Evolutionary conservation across 1,140 invertebrate genomes (phyloP).

Genomic region (Achatina immaculata): DNA sequence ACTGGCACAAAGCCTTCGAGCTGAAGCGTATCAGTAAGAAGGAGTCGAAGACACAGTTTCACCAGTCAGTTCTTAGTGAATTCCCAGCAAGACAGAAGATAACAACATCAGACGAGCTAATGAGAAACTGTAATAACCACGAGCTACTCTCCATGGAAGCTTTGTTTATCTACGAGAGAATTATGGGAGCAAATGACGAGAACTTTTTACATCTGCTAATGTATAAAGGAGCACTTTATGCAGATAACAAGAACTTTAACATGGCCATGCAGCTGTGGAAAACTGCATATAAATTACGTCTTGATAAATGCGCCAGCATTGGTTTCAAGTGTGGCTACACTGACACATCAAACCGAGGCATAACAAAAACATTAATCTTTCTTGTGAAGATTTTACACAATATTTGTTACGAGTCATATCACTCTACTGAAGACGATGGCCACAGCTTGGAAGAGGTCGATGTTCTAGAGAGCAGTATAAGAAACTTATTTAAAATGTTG

Average conservation of each 20-base stretch:
- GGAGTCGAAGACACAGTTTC: not conserved
- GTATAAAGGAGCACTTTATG: slow-evolving; percentile 16
- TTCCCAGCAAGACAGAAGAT: not conserved
- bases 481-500: not conserved
- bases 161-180: slow-evolving; percentile 25
- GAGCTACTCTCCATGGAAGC: not conserved
- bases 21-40: not conserved
- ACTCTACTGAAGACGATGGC: not conserved
- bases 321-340: not conserved
- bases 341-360: not conserved
- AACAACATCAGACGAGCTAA: not conserved
- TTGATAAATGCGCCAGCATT: not conserved
- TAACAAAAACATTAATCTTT: slow-evolving; percentile 9
- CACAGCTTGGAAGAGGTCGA: not conserved
- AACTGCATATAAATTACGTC: slow-evolving; percentile 1
- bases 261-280: slow-evolving; percentile 12
- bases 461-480: slow-evolving; percentile 6
- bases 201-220: slow-evolving; percentile 25
- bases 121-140: not conserved
- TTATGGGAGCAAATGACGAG: not conserved
- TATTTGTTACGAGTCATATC: not conserved
- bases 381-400: slow-evolving; percentile 1
- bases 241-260: slow-evolving; percentile 19
- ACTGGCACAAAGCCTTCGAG: slow-evolving; percentile 23
- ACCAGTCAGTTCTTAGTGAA: not conserved